These are phyloP conservation scores for Lithobates sylvaticus DNA, from an alignment of 2,797 vertebrate genomes.

Conservation along the genomic window DNA sequence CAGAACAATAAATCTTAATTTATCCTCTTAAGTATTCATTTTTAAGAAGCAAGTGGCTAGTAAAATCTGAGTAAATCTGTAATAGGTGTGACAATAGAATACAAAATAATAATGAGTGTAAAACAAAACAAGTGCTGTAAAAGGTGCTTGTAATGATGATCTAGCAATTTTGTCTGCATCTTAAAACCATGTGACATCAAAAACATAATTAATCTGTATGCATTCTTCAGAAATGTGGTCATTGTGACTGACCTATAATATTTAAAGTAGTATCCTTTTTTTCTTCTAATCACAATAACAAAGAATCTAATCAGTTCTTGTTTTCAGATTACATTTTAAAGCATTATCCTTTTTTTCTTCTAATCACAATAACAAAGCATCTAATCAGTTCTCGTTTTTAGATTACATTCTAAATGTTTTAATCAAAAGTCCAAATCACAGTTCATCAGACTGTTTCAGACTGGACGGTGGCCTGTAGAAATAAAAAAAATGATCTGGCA, in stretches of 20 bases:
- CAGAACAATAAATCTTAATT: background rate
- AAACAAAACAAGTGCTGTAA: background rate
- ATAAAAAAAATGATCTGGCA: too few species aligned
- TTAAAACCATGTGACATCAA: conserved; percentile 3
- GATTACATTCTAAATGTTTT: too few species aligned
- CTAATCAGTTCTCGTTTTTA: too few species aligned
- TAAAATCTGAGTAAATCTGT: background rate
- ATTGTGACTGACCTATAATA: background rate
- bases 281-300: background rate
- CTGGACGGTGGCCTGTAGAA: too few species aligned
- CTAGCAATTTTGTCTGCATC: background rate
- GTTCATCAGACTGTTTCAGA: too few species aligned
- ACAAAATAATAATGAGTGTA: background rate
- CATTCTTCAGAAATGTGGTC: background rate
- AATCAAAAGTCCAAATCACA: too few species aligned
- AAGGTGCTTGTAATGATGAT: background rate
- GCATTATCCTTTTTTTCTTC: background rate
- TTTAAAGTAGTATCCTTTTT: background rate
- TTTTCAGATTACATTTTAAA: too few species aligned
- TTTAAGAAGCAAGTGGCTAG: background rate
- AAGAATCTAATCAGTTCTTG: too few species aligned
- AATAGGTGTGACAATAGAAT: background rate
- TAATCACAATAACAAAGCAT: background rate
- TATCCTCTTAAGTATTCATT: background rate
- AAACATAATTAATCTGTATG: background rate